Base-by-base conservation (phyloP, 2,888 invertebrate genomes). In the Caenorhabditis macrosperma region DNA sequence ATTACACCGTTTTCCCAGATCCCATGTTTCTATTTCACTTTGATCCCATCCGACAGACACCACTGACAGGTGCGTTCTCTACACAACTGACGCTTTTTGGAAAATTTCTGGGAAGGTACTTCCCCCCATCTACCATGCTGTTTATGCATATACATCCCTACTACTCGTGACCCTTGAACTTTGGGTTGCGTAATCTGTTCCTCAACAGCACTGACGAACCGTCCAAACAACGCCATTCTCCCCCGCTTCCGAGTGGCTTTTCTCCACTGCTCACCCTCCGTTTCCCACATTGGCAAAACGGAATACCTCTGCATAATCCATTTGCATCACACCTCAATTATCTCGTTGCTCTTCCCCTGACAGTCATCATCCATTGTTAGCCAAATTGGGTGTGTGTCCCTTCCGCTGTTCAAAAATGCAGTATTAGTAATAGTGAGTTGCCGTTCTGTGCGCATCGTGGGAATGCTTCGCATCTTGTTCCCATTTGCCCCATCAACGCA, bases 81-180 rank as follows among this genome's bases (percentile, higher is more conserved):
- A 38, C 55, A 67, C 66, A 67, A 55, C 54, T 67, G 57, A 46
- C 67, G n/a, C 22, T 26, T 15, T 41, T 15, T 15, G 22, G 48
- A 17, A 48, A 38, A 57, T 38, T 17, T 35, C 38, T 35, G 38
- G 35, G 57, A 57, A 48, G 15, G 1, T 9, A 30, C 50, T 2
- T 30, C 20, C 12, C 28, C 54, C 64, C 63, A 17, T 35, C 46
- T 41, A 52, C 54, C 41, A 38, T 17, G 5, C 44, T 17, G 20
- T 17, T 44, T 38, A 38, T 15, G 20, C 20, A 52, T 64, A 33
- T 66, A 38, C 33, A 44, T 66, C 60, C n/a, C 12, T 46, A n/a
- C n/a, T n/a, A n/a, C n/a, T 52, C 63, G 10, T 41, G 66, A 67
- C 75, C 75, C 75, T 75, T 75, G 75, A 66, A 75, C 67, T 75